Evolutionary conservation across 1,140 invertebrate genomes (phyloP).

Genomic region (Euura saliciscinereae): DNA sequence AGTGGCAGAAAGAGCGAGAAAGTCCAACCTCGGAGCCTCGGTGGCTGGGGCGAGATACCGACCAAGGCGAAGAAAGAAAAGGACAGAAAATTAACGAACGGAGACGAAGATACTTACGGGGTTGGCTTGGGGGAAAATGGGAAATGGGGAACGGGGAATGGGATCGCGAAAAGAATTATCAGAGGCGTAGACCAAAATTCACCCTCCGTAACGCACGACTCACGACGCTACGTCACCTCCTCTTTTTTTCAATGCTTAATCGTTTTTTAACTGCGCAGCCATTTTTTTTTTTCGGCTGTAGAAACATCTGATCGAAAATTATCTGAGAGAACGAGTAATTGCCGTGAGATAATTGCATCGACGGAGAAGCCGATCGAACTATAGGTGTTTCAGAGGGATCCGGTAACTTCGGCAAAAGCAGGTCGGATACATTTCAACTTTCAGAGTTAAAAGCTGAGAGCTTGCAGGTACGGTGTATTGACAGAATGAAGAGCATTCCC

Average conservation of each 20-base stretch:
- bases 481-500: constrained; percentile 9
- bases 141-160: background rate
- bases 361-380: too few species aligned
- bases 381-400: too few species aligned
- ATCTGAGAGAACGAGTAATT: too few species aligned
- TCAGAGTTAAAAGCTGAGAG: background rate
- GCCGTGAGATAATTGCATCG: too few species aligned
- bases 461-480: background rate
- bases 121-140: background rate
- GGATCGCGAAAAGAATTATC: background rate
- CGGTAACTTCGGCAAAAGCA: background rate
- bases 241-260: background rate
- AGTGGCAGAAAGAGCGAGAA: constrained; percentile 5
- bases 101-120: background rate
- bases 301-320: too few species aligned
- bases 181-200: constrained; percentile 2
- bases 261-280: background rate
- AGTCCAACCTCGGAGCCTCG: background rate
- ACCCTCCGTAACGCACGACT: background rate
- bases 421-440: background rate
- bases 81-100: background rate
- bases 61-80: background rate
- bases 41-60: background rate
- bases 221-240: background rate
- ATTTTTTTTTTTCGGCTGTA: too few species aligned